Conservation (phyloP, 2,113 vertebrate species). For the Silurus asotus region DNA sequence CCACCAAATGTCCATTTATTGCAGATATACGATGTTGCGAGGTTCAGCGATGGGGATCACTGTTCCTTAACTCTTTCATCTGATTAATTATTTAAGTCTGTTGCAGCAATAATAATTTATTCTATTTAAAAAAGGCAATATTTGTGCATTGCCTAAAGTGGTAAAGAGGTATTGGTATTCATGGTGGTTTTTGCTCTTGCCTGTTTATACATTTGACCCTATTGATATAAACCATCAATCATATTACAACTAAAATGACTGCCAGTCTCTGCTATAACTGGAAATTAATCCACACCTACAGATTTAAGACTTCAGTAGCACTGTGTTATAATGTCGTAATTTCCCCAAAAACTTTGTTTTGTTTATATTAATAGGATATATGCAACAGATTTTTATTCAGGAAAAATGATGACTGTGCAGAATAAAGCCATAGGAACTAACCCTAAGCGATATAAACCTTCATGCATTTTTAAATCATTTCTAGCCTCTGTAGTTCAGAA, state of each 20-base stretch:
- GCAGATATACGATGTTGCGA: too few relatives aligned
- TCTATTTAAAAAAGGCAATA: too few relatives aligned
- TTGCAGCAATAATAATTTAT: too few relatives aligned
- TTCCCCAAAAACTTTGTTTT: neutral
- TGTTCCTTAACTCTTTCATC: neutral
- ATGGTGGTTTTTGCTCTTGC: neutral
- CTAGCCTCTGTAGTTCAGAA: slow-evolving; percentile 22
- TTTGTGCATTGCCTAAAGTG: neutral
- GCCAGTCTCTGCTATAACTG: neutral
- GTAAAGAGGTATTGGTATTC: neutral
- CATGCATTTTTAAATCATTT: slow-evolving; percentile 13
- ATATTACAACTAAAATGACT: neutral
- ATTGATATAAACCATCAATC: neutral
- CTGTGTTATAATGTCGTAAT: neutral
- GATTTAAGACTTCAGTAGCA: neutral
- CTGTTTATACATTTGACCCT: too few relatives aligned
- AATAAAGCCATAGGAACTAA: neutral
- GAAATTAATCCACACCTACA: neutral
- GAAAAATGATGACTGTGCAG: neutral
- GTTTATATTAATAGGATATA: neutral
- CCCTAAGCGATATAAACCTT: neutral
- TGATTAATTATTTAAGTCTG: neutral
- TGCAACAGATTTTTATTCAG: neutral
- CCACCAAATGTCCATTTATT: too few relatives aligned
- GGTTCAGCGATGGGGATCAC: too few relatives aligned